phyloP scores from a whole-genome alignment of 2,888 invertebrate genomes.

The Pelosia muscerda region DNA sequence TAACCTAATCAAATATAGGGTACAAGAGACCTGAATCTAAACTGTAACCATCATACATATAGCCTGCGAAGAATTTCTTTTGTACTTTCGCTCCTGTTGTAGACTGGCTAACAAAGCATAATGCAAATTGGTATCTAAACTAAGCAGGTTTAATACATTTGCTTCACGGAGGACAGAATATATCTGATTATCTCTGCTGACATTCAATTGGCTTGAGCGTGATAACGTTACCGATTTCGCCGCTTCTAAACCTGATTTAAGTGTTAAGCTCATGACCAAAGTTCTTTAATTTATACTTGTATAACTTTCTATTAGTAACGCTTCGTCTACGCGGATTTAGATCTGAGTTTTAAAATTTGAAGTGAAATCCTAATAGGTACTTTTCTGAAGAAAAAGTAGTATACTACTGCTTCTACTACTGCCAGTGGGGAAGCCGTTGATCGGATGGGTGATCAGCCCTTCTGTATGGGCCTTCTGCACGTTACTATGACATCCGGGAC shows the following conservation, averaged over 20 bases:
- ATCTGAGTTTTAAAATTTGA: too few relatives aligned
- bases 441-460: too few relatives aligned
- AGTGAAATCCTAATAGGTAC: too few relatives aligned
- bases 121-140: not conserved
- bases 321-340: not conserved
- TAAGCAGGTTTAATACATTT: not conserved
- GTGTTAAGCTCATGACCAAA: not conserved
- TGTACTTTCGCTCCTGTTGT: not conserved
- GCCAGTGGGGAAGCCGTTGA: too few relatives aligned
- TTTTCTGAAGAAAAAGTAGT: too few relatives aligned
- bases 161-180: too few relatives aligned
- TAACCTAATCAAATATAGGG: too few relatives aligned
- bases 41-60: not conserved
- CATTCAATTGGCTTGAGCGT: not conserved
- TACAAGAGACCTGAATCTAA: too few relatives aligned
- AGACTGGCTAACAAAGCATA: not conserved
- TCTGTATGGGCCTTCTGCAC: too few relatives aligned
- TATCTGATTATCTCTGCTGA: too few relatives aligned
- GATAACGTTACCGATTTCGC: slow-evolving; percentile 10
- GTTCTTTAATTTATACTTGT: slow-evolving; percentile 1
- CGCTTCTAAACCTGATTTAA: not conserved
- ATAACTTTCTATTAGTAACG: not conserved
- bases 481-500: too few relatives aligned
- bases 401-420: too few relatives aligned
- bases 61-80: not conserved